phyloP scores from a whole-genome alignment of 2,113 vertebrate species.

The Myotis brandtii region DNA sequence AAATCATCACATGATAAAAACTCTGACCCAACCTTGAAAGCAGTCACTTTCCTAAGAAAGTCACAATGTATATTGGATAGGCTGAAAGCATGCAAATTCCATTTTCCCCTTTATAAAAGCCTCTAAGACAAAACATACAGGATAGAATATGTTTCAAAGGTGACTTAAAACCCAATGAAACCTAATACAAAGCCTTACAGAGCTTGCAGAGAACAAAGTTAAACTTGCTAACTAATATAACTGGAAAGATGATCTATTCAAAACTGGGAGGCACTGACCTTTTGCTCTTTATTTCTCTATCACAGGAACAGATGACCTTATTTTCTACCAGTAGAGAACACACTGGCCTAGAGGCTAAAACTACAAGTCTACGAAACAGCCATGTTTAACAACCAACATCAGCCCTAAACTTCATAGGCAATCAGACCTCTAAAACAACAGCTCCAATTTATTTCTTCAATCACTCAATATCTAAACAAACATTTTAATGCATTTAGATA shows the following conservation, averaged over 20 bases:
- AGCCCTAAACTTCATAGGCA: background rate
- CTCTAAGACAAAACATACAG: background rate
- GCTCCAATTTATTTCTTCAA: background rate
- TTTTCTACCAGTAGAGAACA: background rate
- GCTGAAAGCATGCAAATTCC: background rate
- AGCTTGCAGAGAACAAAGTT: background rate
- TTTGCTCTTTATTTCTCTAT: background rate
- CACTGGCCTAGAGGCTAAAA: background rate
- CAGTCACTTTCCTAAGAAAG: background rate
- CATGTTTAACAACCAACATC: background rate
- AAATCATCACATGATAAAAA: background rate
- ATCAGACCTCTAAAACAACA: background rate
- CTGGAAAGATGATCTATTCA: constrained; percentile 36
- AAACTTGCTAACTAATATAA: background rate
- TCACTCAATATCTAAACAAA: background rate
- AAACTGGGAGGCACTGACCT: background rate
- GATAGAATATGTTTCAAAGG: constrained; percentile 28
- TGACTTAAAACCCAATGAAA: constrained; percentile 27
- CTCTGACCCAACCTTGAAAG: background rate
- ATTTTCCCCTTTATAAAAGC: background rate
- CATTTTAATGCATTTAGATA: background rate
- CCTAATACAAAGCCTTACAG: background rate
- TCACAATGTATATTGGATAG: background rate
- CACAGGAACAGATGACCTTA: background rate
- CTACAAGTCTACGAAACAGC: background rate